Evolutionary conservation across 2,113 vertebrate genomes (phyloP), one percentile per base, ranked within the genome.

Genomic region (Notothenia rossii): DNA sequence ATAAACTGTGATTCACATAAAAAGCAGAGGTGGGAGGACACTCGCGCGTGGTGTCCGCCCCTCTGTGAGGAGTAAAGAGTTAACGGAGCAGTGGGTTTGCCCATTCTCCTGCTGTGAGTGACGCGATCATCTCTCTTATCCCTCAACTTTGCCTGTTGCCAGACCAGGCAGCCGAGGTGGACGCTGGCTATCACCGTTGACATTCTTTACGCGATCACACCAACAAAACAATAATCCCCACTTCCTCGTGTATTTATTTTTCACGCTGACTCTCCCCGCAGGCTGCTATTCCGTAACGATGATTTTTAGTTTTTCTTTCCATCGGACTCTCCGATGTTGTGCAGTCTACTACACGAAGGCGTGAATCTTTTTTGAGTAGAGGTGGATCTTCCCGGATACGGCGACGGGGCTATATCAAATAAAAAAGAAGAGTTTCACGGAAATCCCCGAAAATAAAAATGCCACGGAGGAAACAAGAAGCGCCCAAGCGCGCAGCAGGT

Each of bases 391-490:
- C 96, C 93, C 92, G 94, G 96, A 94, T 94, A 95, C 95, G 88
- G 85, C 91, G 90, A 89, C 94, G 92, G 93, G 92, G 93, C 36
- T 68, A 45, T 82, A 85, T 81, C 72, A 76, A 87, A 81, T 78
- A 49, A 55, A 61, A 86, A 84, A 91, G 82, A 89, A 86, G 82
- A 93, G 81, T 92, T 90, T 81, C 54, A 78, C 85, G 93, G 92
- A 94, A 92, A 95, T 91, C 94, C 73, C 77, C 83, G 17, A 43
- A 56, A 66, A 84, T 29, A 67, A 20, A 91, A 93, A 99, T 99
- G 98, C 97, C 98, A 92, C 94, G 98, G 94, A 97, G 97, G 96
- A 99, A 99, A 96, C 98, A 99, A 97, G 97, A 99, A 89, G 97
- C 97, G 95, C 98, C 98, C 85, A 96, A 96, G 95, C 97, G 97